These are phyloP conservation scores for Hofmannophila pseudospretella DNA, from an alignment of 2,888 invertebrate species.

Conservation along the genomic window DNA sequence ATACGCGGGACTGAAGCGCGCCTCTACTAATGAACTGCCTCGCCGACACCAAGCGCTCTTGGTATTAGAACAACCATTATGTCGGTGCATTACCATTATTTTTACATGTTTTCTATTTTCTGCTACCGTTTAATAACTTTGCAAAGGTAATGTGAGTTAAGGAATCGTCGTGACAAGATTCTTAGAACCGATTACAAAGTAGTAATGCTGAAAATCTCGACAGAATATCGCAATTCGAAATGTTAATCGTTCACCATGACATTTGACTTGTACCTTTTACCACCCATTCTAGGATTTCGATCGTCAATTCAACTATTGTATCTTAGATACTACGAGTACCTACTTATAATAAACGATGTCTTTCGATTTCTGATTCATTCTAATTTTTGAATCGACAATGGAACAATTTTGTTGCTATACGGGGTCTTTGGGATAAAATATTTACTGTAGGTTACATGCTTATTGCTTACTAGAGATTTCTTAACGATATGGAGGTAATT, in stretches of 20 bases:
- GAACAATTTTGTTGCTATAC: too few species aligned
- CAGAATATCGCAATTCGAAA: slow-evolving; percentile 9
- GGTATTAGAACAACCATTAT: slow-evolving; percentile 35
- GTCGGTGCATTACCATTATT: slow-evolving; percentile 5
- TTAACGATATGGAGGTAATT: neutral
- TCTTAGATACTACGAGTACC: neutral
- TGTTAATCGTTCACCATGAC: slow-evolving; percentile 14
- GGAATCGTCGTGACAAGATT: too few species aligned
- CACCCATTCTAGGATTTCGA: slow-evolving; percentile 3
- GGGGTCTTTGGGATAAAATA: too few species aligned
- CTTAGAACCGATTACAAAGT: too few species aligned
- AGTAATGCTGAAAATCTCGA: slow-evolving; percentile 3
- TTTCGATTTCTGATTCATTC: too few species aligned
- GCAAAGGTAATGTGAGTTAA: neutral
- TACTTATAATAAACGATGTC: too few species aligned
- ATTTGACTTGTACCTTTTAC: slow-evolving; percentile 7
- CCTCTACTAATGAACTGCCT: slow-evolving; percentile 51
- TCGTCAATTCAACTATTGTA: neutral
- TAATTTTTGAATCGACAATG: too few species aligned
- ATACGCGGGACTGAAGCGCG: slow-evolving; percentile 48
- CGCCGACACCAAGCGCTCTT: slow-evolving; percentile 31
- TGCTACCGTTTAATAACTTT: neutral
- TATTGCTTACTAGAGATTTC: too few species aligned
- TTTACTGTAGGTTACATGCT: too few species aligned
- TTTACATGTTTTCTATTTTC: too few species aligned